A percentile compares a stretch with the other conserved stretches of the same genome.
phyloP scores from a whole-genome alignment of 2,797 vertebrate species.

The Chaunax sp. region DNA sequence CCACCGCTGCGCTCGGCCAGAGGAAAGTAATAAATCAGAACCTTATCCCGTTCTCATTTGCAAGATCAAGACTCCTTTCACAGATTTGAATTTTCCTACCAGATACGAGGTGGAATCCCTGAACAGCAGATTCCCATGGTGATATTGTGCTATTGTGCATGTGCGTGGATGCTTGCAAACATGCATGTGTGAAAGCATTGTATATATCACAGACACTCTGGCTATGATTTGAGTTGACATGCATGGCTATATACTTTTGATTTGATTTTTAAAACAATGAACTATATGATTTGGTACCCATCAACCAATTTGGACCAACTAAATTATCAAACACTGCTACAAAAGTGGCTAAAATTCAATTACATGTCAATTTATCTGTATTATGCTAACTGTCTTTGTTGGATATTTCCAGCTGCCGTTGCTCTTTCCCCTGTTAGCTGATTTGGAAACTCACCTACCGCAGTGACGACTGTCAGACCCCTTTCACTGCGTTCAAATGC shows the following conservation, averaged over 20 bases:
- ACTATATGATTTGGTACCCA: too few relatives aligned
- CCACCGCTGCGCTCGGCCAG: slow-evolving; percentile 38
- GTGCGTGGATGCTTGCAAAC: background rate
- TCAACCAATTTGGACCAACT: too few relatives aligned
- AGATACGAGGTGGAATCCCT: slow-evolving; percentile 41
- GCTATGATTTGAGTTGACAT: slow-evolving; percentile 1
- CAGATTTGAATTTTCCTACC: slow-evolving; percentile 51
- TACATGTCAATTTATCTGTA: background rate
- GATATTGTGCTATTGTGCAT: slow-evolving; percentile 15
- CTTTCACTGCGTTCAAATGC: background rate
- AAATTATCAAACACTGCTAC: background rate
- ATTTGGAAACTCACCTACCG: background rate
- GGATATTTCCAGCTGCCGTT: background rate
- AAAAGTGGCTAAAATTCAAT: background rate
- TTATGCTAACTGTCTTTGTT: background rate
- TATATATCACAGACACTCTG: slow-evolving; percentile 9
- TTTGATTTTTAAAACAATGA: background rate
- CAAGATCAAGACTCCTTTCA: slow-evolving; percentile 51
- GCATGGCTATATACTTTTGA: background rate
- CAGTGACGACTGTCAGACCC: background rate
- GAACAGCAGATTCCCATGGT: slow-evolving; percentile 42
- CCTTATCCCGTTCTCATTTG: slow-evolving; percentile 61
- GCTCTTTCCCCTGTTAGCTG: background rate
- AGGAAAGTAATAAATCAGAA: slow-evolving; percentile 55
- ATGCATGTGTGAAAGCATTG: slow-evolving; percentile 5